phyloP scores from a whole-genome alignment of 2,113 vertebrate species.

The Australoheros scitulus region DNA sequence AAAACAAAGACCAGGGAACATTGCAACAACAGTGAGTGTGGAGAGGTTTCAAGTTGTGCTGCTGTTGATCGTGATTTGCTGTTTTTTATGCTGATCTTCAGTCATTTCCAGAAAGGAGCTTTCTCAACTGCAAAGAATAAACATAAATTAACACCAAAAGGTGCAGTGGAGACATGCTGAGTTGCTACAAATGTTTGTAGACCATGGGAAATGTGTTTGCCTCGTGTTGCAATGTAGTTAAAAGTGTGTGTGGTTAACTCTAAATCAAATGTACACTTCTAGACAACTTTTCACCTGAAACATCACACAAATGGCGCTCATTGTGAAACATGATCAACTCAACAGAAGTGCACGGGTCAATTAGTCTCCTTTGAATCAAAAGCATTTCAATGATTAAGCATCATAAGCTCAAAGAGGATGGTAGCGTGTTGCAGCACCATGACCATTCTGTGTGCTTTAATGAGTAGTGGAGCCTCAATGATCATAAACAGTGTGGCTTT shows the following conservation, averaged over 20 bases:
- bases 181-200: not conserved
- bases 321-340: not conserved
- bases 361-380: slow-evolving; percentile 25
- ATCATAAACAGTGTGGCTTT: slow-evolving; percentile 78
- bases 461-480: slow-evolving; percentile 83
- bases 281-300: not conserved
- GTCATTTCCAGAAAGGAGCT: not conserved
- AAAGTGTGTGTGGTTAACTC: not conserved
- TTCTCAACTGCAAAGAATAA: not conserved
- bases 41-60: not conserved
- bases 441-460: slow-evolving; percentile 74
- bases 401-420: slow-evolving; percentile 30
- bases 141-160: not conserved
- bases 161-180: not conserved
- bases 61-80: not conserved
- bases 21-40: not conserved
- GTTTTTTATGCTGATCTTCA: not conserved
- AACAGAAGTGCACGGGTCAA: slow-evolving; percentile 12
- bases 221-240: not conserved
- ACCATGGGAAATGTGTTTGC: not conserved
- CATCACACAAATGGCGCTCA: not conserved
- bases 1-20: not conserved
- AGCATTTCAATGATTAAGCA: slow-evolving; percentile 26
- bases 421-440: slow-evolving; percentile 32
- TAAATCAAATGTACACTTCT: not conserved